A percentile compares a stretch with the other conserved stretches of the same genome.
phyloP scores from a whole-genome alignment of 2,888 invertebrate species.

The Anagyrus pseudococci region DNA sequence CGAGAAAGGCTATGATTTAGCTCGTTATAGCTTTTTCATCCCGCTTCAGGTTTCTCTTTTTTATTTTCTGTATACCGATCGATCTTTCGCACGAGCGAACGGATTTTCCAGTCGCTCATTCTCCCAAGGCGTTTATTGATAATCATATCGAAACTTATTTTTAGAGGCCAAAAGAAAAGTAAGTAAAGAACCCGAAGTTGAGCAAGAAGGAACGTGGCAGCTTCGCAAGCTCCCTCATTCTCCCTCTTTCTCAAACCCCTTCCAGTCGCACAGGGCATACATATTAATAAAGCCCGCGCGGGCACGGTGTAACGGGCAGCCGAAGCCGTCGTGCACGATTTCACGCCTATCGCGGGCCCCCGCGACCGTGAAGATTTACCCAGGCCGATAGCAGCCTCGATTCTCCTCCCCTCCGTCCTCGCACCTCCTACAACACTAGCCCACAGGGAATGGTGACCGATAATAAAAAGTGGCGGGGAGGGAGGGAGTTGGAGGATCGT shows the following conservation, averaged over 20 bases:
- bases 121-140: neutral
- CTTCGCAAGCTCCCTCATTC: too few species aligned
- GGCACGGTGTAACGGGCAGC: slow-evolving; percentile 1
- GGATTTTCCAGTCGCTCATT: neutral
- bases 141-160: slow-evolving; percentile 9
- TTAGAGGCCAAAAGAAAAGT: neutral
- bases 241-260: too few species aligned
- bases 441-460: too few species aligned
- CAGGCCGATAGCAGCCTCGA: slow-evolving; percentile 48
- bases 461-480: slow-evolving; percentile 1
- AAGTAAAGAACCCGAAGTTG: neutral
- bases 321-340: slow-evolving; percentile 53
- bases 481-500: slow-evolving; percentile 25
- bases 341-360: slow-evolving; percentile 56
- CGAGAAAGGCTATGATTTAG: too few species aligned
- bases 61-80: neutral
- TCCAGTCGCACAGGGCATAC: slow-evolving; percentile 41
- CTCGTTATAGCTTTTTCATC: neutral
- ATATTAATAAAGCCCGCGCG: slow-evolving; percentile 53
- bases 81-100: neutral
- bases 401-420: slow-evolving; percentile 36
- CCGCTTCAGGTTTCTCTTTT: neutral
- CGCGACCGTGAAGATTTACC: slow-evolving; percentile 56
- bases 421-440: too few species aligned
- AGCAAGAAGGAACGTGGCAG: neutral